Conservation (phyloP, 2,113 vertebrate species). For the Melospiza georgiana region DNA sequence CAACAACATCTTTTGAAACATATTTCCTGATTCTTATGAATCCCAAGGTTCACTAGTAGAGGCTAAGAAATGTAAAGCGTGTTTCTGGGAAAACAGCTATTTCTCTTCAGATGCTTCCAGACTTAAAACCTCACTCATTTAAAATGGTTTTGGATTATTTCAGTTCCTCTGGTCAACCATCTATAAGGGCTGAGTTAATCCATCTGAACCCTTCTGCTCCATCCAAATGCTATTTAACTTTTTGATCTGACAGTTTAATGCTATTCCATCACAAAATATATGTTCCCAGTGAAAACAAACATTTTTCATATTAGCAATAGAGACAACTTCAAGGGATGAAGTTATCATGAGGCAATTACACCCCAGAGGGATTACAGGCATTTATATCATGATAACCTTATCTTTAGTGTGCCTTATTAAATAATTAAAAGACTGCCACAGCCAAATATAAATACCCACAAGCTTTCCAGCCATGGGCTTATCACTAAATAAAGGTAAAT, state of each 20-base stretch:
- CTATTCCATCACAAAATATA: conserved; percentile 56
- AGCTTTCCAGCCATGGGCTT: neutral
- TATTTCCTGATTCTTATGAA: neutral
- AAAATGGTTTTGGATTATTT: conserved; percentile 10
- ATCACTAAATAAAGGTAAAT: conserved; percentile 35
- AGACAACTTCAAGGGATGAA: conserved; percentile 54
- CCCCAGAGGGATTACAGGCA: conserved; percentile 55
- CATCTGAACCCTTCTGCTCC: conserved; percentile 44
- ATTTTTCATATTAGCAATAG: conserved; percentile 62
- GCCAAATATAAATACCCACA: conserved; percentile 38
- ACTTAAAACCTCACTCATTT: conserved; percentile 14
- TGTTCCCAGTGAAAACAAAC: conserved; percentile 61
- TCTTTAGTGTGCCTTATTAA: conserved; percentile 57
- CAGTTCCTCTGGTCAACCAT: neutral
- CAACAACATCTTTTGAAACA: neutral
- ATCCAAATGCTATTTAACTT: conserved; percentile 58
- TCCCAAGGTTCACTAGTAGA: neutral
- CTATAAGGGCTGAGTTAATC: conserved; percentile 48
- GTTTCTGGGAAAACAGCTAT: conserved; percentile 24
- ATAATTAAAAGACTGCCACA: conserved; percentile 46
- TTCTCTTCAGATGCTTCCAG: conserved; percentile 34
- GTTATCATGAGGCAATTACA: conserved; percentile 64
- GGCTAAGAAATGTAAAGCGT: neutral
- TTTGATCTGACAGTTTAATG: conserved; percentile 68
- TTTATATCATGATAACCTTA: conserved; percentile 65